Evolutionary conservation across 1,140 invertebrate genomes (phyloP), one percentile per base, ranked within the genome.

Genomic region (Cotesia typhae): DNA sequence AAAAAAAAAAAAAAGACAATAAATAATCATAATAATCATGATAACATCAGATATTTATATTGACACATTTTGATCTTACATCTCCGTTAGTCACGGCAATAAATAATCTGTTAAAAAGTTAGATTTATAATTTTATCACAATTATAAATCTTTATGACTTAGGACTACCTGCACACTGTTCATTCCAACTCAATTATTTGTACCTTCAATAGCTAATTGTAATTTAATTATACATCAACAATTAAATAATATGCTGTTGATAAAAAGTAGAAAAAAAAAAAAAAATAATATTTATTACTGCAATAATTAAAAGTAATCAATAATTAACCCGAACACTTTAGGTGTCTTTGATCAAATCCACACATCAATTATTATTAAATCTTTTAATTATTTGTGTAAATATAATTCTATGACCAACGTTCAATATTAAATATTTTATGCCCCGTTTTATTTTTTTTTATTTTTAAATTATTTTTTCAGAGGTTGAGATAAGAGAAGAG

Each of bases 131-230:
- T 52, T 17, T 12, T 71, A n/a, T 57, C 37, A 28, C 17, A 3
- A 28, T 66, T 47, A 17, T 37, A 65, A 61, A 67, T 52, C 66
- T 7, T 41, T 10, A 41, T 41, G 41, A 64, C 72, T 41, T 10
- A 41, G 9, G 41, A 64, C 72, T 69, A 69, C 64, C 64, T 68
- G 7, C 35, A 67, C 51, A 68, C 67, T 68, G 36, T 73, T 55
- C 52, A 28, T 35, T 10, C 35, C 17, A 55, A 73, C 47, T 73
- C 57, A 67, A 72, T 67, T 51, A 68, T 69, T 73, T 73, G 72
- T 73, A 73, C 72, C 72, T 67, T 67, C 52, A 17, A 67, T 20
- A 37, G 51, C 9, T 64, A 38, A 38, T 37, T 64, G 53, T 9
- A 9, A 73, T 2, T 47, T 14, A 57, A 35, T 53, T n/a, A 51